Evolutionary conservation across 2,888 invertebrate genomes (phyloP), one percentile per base, ranked within the genome.

Genomic region (Ceraclea dissimilis): DNA sequence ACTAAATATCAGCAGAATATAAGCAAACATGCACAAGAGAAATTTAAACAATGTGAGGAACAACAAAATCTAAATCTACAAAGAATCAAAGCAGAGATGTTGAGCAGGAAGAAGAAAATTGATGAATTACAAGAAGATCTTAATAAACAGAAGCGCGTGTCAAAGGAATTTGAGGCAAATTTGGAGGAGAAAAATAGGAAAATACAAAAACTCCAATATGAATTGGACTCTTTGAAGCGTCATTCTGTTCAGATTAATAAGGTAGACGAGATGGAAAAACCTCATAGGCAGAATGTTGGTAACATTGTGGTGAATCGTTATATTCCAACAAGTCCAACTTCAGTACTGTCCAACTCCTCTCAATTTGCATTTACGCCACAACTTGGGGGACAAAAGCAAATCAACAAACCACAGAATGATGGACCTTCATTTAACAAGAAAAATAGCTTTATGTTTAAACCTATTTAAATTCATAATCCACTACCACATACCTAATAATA

Each of bases 1-100:
- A 76, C 77, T 2, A 64, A 74, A 56, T 78, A 76, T 60, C 77
- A 77, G 63, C 77, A 78, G 64, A 74, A 68, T 59, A 65, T 77
- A 48, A 76, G 75, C 2, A 77, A 75, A 64, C 76, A 77, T 61
- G 68, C 71, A 1, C 69, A 70, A 62, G 77, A 78, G 56, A 76
- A 75, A 65, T 65, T 76, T 13, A 71, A 75, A 60, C 72, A 73
- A 64, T 66, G 74, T 63, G 77, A 78, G 64, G 77, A 78, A 68
- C 69, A 73, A 22, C 75, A 76, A 63, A 69, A 65, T 2, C 64
- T 76, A 16, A 76, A 75, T 62, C 59, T 73, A 48, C 75, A 77
- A 60, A 77, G 77, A 64, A 59, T 76, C 21, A 76, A 77, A 65
- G 75, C 74, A 0, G 76, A 78, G 65, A 65, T 78, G 57, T 74